Conservation (phyloP, 2,888 invertebrate genomes). For the Protula sp. region DNA sequence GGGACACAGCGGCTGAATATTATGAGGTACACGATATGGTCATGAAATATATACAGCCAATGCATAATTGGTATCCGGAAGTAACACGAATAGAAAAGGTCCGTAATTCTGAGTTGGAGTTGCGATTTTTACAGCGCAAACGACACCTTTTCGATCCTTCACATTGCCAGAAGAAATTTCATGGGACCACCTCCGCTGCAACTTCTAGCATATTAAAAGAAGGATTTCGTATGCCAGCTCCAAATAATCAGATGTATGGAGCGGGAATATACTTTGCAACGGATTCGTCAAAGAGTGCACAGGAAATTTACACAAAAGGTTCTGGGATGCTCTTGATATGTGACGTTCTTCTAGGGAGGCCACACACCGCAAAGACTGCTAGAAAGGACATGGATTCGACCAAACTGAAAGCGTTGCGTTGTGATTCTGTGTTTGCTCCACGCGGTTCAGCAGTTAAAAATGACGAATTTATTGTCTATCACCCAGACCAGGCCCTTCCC, state of each 20-base stretch:
- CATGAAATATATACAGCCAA: constrained; percentile 10
- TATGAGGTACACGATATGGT: constrained; percentile 13
- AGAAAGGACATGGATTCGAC: constrained; percentile 1
- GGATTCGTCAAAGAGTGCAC: constrained; percentile 22
- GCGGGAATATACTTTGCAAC: constrained; percentile 20
- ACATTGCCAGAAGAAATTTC: constrained; percentile 14
- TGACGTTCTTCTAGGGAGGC: constrained; percentile 18
- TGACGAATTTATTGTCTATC: constrained; percentile 17
- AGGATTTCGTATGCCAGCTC: constrained; percentile 12
- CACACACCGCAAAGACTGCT: constrained; percentile 4
- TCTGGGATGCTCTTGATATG: constrained; percentile 19
- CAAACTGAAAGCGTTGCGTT: constrained; percentile 2
- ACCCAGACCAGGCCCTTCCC: constrained; percentile 13
- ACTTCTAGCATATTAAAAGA: constrained; percentile 6
- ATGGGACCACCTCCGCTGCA: constrained; percentile 11
- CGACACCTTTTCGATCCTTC: constrained; percentile 4
- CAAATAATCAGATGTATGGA: constrained; percentile 9
- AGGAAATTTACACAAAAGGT: constrained; percentile 17
- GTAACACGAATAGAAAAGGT: constrained; percentile 17
- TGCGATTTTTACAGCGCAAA: constrained; percentile 3
- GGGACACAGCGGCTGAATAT: constrained; percentile 17
- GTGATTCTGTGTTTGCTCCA: constrained; percentile 15
- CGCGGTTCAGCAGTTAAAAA: constrained; percentile 12
- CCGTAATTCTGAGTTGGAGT: constrained; percentile 2
- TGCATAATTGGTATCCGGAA: constrained; percentile 15